These are phyloP conservation scores for Corythucha ciliata DNA, from an alignment of 2,888 invertebrate genomes.

Conservation along the genomic window DNA sequence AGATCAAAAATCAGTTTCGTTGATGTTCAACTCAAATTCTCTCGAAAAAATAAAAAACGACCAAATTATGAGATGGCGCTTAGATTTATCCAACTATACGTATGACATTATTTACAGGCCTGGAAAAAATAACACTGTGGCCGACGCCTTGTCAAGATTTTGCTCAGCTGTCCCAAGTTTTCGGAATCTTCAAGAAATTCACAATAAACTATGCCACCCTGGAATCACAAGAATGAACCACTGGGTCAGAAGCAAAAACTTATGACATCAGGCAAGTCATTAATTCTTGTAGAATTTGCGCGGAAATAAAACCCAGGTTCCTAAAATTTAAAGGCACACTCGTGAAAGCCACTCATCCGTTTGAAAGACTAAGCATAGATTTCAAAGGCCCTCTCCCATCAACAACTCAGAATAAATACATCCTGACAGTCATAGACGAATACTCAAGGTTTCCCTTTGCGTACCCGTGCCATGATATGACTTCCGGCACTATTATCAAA, in stretches of 20 bases:
- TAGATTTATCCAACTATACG: slow-evolving; percentile 22
- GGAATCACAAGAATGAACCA: slow-evolving; percentile 28
- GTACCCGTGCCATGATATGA: slow-evolving; percentile 16
- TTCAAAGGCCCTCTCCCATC: slow-evolving; percentile 23
- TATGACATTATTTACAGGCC: slow-evolving; percentile 27
- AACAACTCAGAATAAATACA: slow-evolving; percentile 14
- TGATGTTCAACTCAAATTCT: too few relatives aligned
- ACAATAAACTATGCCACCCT: slow-evolving; percentile 28
- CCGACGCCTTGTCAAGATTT: slow-evolving; percentile 29
- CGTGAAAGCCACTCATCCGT: slow-evolving; percentile 29
- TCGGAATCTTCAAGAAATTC: slow-evolving; percentile 19
- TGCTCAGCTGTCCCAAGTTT: slow-evolving; percentile 13
- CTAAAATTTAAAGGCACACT: slow-evolving; percentile 17
- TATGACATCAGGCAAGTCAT: slow-evolving; percentile 28
- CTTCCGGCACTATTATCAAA: slow-evolving; percentile 15
- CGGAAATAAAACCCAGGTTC: slow-evolving; percentile 28
- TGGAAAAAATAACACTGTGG: slow-evolving; percentile 27
- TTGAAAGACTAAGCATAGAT: slow-evolving; percentile 31
- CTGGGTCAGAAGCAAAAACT: slow-evolving; percentile 28
- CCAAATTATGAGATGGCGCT: too few relatives aligned
- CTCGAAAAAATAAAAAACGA: too few relatives aligned
- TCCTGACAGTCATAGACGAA: slow-evolving; percentile 26
- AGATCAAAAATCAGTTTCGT: too few relatives aligned
- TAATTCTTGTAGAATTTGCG: slow-evolving; percentile 26
- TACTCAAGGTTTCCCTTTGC: slow-evolving; percentile 29